Evolutionary conservation across 35 echinoderm and acorn worm species (phyloP).

Genomic region (Anneissia japonica): DNA sequence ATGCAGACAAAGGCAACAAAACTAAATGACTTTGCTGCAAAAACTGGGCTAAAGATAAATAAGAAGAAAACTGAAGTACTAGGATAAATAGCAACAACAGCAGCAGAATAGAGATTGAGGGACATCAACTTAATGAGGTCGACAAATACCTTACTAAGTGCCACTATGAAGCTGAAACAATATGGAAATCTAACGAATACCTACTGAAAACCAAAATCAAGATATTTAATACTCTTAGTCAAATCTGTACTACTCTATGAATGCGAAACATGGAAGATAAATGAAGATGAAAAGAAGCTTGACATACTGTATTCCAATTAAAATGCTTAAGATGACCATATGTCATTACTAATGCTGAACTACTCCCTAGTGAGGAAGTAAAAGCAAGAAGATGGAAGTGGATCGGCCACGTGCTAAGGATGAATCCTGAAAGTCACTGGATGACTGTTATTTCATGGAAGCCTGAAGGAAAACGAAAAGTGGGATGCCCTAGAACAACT

Average conservation of each 20-base stretch:
- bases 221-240: background rate
- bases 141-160: background rate
- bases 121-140: background rate
- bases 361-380: background rate
- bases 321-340: conserved; percentile 2
- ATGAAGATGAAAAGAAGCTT: conserved; percentile 2
- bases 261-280: conserved; percentile 16
- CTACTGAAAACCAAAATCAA: background rate
- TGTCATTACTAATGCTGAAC: background rate
- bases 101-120: background rate
- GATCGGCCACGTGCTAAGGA: conserved; percentile 9
- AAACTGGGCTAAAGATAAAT: background rate
- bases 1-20: background rate
- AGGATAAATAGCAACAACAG: background rate
- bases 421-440: conserved; percentile 9
- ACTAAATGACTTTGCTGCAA: background rate
- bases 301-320: conserved; percentile 4
- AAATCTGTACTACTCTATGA: conserved; percentile 7
- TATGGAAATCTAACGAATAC: background rate
- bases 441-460: background rate
- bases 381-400: conserved; percentile 11
- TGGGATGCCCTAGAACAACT: conserved; percentile 10
- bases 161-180: background rate
- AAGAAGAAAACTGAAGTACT: background rate
- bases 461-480: background rate